Evolutionary conservation across 2,888 invertebrate genomes (phyloP), one percentile per base, ranked within the genome.

Genomic region (Patella ulyssiponensis): DNA sequence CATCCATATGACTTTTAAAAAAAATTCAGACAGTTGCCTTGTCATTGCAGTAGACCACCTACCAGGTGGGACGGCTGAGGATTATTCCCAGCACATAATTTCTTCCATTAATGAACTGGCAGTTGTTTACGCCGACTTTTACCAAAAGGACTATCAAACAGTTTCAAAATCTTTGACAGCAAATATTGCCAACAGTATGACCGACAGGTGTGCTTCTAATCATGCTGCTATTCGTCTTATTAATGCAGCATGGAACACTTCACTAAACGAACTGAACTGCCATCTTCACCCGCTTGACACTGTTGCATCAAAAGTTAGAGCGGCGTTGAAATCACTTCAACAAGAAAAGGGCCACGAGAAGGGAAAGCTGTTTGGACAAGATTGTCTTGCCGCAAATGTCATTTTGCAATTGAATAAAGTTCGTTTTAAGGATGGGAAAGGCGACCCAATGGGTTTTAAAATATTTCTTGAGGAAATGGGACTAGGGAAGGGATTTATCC

Each of bases 371-470:
- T 81, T 69, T 71, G 81, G 81, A 4, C 74, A 64, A 14, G 81
- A 82, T 52, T 82, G 82, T 70, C 4, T 79, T 23, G 81, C 81
- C 27, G 80, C 56, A 5, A 82, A 81, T 58, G 54, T 82, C 23
- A 76, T 82, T 23, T 75, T 81, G 17, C 73, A 74, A 56, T 52
- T 82, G 52, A 81, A 80, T 77, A 82, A 82, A 71, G 23, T 82
- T 23, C 73, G 80, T 9, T 80, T 75, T 71, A 82, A 82, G 56
- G 78, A 81, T 76, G 78, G 81, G 52, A 79, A 81, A 53, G 81
- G 82, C 23, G 82, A 82, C 72, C 82, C 82, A 17, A 76, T 72
- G 54, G 82, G 81, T 44, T 82, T 81, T 56, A 71, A 44, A 20
- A 33, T 51, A 12, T 82, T 79, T 70, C 73, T 82, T 15, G 56